A percentile compares a stretch with the other conserved stretches of the same genome.
These are phyloP conservation scores for Bujurquina vittata DNA, from an alignment of 2,113 vertebrate species.

Conservation along the genomic window DNA sequence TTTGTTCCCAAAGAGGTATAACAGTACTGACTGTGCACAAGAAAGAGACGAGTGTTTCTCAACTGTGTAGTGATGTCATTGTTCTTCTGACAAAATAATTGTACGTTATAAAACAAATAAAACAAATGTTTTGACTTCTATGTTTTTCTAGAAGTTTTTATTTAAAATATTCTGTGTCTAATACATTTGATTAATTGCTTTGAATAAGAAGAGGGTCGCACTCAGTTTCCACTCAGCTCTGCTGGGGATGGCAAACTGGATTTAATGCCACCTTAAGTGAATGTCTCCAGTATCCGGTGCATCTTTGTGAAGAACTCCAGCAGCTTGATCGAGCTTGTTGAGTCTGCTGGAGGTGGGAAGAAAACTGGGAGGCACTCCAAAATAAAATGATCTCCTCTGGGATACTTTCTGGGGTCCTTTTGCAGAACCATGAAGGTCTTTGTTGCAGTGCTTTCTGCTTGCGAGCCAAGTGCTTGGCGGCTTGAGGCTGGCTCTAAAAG, in stretches of 20 bases:
- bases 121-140: not conserved
- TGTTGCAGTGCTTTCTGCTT: not conserved
- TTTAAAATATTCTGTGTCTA: not conserved
- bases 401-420: rapidly evolving
- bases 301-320: not conserved
- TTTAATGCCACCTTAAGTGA: not conserved
- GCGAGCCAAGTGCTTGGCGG: not conserved
- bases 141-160: no score
- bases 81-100: not conserved
- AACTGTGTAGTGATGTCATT: not conserved
- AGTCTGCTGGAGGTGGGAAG: not conserved
- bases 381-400: not conserved
- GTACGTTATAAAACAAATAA: not conserved
- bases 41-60: not conserved
- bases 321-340: not conserved
- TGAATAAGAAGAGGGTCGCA: not conserved
- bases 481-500: not conserved
- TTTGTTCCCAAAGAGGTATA: rapidly evolving
- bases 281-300: no score
- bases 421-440: not conserved
- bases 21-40: rapidly evolving
- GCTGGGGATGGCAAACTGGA: not conserved
- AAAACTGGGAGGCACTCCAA: not conserved
- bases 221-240: rapidly evolving
- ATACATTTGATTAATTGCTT: not conserved